Evolutionary conservation across 2,113 vertebrate genomes (phyloP), one percentile per base, ranked within the genome.

Genomic region (Delphinapterus leucas): DNA sequence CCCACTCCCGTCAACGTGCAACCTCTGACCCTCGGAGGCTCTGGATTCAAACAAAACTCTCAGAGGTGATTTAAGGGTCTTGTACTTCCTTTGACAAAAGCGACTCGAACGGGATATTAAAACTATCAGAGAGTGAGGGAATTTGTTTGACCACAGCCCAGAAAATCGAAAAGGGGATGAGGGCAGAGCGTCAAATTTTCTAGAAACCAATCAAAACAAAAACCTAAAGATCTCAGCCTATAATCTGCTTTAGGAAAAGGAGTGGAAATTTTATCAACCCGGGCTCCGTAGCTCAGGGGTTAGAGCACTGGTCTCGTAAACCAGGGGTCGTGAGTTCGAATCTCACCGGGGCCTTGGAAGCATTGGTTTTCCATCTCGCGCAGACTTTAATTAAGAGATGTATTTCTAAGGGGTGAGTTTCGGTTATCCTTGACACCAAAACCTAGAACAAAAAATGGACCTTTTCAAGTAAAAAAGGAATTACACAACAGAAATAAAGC

Each of bases 211-310:
- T 15, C 11, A 3, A 87, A 68, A 20, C 20, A 6, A 5, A 74
- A 44, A 17, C 1, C n/a, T 58, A 17, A 25, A 47, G 49, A 47
- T 15, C 33, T 58, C 20, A 47, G 8, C 14, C 2, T 12, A 17
- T 47, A 61, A 63, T 31, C 25, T 9, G 7, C 11, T 81, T 88
- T 49, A 74, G 23, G 26, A 71, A 0, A 15, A 23, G 18, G 10
- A 47, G 17, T 1, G 0, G 9, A 0, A 0, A 0, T 0, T 0
- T 0, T 0, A 0, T 0, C 0, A 0, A 0, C 0, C 0, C 0
- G 0, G 88, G 88, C 88, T 76, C 55, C 26, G 44, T 93, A 91
- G 91, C 87, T 93, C 91, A 88, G 87, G 74, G 96, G 68, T 77
- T 90, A 91, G 94, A 90, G n/a, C 74, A 68, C 96, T 93, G 86